Evolutionary conservation across 2,888 invertebrate genomes (phyloP), one percentile per base, ranked within the genome.

Genomic region (Psococerastis gibbosa): DNA sequence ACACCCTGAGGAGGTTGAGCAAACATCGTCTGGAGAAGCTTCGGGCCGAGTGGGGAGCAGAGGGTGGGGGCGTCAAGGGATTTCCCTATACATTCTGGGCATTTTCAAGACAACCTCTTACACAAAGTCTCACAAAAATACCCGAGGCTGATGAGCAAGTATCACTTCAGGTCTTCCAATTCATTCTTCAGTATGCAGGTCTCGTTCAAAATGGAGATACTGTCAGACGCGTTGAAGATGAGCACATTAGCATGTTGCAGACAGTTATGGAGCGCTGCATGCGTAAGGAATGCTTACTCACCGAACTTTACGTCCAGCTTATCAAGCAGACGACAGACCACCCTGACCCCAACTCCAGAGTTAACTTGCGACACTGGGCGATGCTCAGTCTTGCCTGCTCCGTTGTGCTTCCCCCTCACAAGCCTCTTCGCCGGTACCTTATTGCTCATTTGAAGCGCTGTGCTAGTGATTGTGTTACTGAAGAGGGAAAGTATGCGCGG

Each of bases 401-500:
- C 44, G 77, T 91, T 0, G 81, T 89, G 43, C 65, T 88, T 49
- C 92, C 92, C 18, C 80, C 88, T 11, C 79, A 83, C 55, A 82
- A 87, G 60, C 73, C 81, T 2, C 73, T 92, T 49, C 69, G 89
- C 31, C 78, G 87, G 54, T 82, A 92, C 61, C 68, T 94, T 44
- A 78, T 88, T 35, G 79, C 88, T 1, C 94, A 94, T 60, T 67
- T 94, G 54, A 81, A 88, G 52, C 74, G 87, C 53, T 84, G 91
- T 56, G 79, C 88, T 22, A 77, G 83, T 48, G 84, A 87, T 61
- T 82, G 79, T 52, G 75, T 82, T 1, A 85, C 87, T 0, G 91
- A 92, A 60, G 92, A 94, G 62, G 92, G 91, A 34, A 87, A 88
- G 65, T 94, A 84, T 62, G 91, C 94, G 1, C 64, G 91, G 49